Conservation (phyloP, 2,797 vertebrate genomes). For the Notamacropus eugenii region DNA sequence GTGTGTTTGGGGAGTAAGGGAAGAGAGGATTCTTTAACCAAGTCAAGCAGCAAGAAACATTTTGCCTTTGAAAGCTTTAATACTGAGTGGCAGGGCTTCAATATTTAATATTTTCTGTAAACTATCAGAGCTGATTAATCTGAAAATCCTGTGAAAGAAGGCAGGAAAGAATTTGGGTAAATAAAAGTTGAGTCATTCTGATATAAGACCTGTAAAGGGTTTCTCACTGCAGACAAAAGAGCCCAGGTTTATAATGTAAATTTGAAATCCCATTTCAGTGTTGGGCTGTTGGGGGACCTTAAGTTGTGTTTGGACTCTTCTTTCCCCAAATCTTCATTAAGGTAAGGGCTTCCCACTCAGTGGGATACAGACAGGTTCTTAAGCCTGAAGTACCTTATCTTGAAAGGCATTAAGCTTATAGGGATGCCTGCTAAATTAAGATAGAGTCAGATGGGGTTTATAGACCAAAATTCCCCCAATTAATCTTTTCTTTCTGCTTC, state of each 20-base stretch:
- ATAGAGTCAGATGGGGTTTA: neutral
- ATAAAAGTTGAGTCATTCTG: constrained; percentile 10
- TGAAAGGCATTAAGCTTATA: neutral
- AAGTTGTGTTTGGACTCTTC: neutral
- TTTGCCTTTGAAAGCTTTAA: constrained; percentile 27
- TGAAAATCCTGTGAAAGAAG: constrained; percentile 32
- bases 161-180: neutral
- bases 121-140: constrained; percentile 16
- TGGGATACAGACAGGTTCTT: neutral
- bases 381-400: neutral
- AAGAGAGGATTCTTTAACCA: neutral
- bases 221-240: neutral
- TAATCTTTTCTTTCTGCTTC: constrained; percentile 5
- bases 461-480: neutral
- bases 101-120: constrained; percentile 38
- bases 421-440: constrained; percentile 30
- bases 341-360: neutral
- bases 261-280: constrained; percentile 20
- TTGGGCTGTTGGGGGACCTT: neutral
- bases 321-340: neutral
- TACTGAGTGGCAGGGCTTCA: neutral
- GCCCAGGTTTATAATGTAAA: constrained; percentile 30
- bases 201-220: neutral
- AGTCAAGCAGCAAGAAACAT: neutral
- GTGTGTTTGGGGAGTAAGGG: accelerated